Base-by-base conservation (phyloP, 2,113 vertebrate genomes). In the Pachypanchax playfairii region DNA sequence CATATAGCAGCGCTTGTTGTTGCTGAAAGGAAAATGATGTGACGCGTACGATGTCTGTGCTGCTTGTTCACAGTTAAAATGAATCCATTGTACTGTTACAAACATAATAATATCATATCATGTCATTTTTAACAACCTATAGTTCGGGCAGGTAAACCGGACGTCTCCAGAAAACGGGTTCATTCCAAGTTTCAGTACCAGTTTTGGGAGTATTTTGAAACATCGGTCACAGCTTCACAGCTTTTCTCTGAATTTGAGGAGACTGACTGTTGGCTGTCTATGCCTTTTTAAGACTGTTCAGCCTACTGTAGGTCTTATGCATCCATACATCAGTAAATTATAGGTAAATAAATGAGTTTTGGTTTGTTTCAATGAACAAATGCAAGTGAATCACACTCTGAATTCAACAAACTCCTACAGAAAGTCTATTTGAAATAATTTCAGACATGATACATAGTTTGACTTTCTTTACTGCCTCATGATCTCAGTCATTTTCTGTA, bases 151-250 rank as follows among this genome's bases (percentile, higher is more conserved):
- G 35, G 12, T 48, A 14, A 26, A 26, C 25, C 8, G 20, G 42
- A 21, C 18, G 4, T 22, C 9, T 10, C 42, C 20, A 44, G 8
- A 44, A 21, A 44, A 5, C n/a, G n/a, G n/a, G n/a, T n/a, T n/a
- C n/a, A n/a, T n/a, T n/a, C n/a, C n/a, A 50, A 28, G 4, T 21
- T 51, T 49, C 33, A 17, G 14, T 26, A 14, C 25, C 24, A 24
- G 8, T 6, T 15, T 31, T 18, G 26, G 10, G 4, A 50, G 9
- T 26, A n/a, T n/a, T n/a, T n/a, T n/a, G n/a, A n/a, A n/a, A n/a
- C n/a, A n/a, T n/a, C n/a, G n/a, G n/a, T n/a, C n/a, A n/a, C 28
- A 31, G n/a, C 48, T 33, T 51, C 26, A 51, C 48, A 51, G 48
- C 29, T 51, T 51, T 51, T 42, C 5, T 4, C 28, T 51, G 11